Evolutionary conservation across 2,888 invertebrate species (phyloP).

Genomic region (Adelognathus sp.): DNA sequence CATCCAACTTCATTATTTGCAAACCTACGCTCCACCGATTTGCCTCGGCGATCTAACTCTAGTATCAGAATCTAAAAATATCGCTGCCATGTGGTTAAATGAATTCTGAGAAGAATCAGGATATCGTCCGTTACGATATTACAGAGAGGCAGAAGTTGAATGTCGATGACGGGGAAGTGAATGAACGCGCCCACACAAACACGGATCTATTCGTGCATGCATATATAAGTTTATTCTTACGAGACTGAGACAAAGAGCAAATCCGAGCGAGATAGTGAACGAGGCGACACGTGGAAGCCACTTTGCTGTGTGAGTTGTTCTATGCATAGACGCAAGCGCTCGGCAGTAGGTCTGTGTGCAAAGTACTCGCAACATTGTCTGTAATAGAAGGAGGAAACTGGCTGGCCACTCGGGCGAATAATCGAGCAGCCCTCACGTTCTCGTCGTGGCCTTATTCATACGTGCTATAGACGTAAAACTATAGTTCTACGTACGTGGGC

Average conservation of each 20-base stretch:
- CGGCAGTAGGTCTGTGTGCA: constrained; percentile 46
- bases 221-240: too few species aligned
- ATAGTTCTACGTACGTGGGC: constrained; percentile 14
- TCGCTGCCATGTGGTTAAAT: constrained; percentile 4
- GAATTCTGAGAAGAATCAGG: constrained; percentile 18
- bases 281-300: constrained; percentile 44
- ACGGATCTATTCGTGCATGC: background rate
- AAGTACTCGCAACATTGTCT: constrained; percentile 61
- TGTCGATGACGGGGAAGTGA: constrained; percentile 53
- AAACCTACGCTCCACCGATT: background rate
- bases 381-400: constrained; percentile 61
- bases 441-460: constrained; percentile 48
- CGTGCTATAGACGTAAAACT: constrained; percentile 9
- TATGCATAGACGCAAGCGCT: background rate
- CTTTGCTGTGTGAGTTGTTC: constrained; percentile 43
- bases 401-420: constrained; percentile 67
- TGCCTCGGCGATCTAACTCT: background rate
- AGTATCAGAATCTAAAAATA: background rate
- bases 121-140: constrained; percentile 25
- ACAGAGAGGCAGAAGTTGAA: constrained; percentile 46
- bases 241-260: constrained; percentile 21
- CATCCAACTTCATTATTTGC: background rate
- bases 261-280: constrained; percentile 23
- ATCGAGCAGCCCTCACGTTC: constrained; percentile 62
- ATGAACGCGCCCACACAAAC: constrained; percentile 39